These are phyloP conservation scores for Hiodon alosoides DNA, from an alignment of 2,113 vertebrate species.

Conservation along the genomic window DNA sequence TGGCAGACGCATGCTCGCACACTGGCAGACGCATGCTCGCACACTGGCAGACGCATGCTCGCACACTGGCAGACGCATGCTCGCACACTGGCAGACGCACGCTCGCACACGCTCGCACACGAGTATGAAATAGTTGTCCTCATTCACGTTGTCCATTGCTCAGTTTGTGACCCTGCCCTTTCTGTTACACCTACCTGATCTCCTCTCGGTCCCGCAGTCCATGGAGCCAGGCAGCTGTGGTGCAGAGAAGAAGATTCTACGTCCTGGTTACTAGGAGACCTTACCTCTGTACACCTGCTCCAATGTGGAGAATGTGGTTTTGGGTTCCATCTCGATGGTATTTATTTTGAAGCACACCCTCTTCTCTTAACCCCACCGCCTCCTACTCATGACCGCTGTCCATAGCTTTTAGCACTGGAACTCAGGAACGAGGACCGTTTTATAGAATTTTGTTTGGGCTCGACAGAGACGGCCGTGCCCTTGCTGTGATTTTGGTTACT, in stretches of 20 bases:
- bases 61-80: background rate
- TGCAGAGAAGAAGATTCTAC: background rate
- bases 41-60: background rate
- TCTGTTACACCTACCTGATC: background rate
- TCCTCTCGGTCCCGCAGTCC: background rate
- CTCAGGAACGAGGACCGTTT: constrained; percentile 3
- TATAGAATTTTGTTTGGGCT: background rate
- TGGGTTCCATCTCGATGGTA: background rate
- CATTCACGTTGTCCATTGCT: background rate
- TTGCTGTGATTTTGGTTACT: background rate
- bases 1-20: too few relatives aligned
- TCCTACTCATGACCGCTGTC: background rate
- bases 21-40: too few relatives aligned
- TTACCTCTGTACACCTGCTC: background rate
- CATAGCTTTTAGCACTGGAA: background rate
- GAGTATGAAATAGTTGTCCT: too few relatives aligned
- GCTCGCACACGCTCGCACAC: background rate
- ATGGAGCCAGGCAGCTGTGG: background rate
- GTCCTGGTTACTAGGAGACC: background rate
- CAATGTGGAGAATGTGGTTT: constrained; percentile 6
- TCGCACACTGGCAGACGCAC: background rate
- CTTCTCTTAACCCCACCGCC: background rate
- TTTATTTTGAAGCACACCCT: background rate
- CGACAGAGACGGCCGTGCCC: background rate
- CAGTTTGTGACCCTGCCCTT: background rate